Evolutionary conservation across 2,797 vertebrate species (phyloP).

Genomic region (Tragelaphus oryx): DNA sequence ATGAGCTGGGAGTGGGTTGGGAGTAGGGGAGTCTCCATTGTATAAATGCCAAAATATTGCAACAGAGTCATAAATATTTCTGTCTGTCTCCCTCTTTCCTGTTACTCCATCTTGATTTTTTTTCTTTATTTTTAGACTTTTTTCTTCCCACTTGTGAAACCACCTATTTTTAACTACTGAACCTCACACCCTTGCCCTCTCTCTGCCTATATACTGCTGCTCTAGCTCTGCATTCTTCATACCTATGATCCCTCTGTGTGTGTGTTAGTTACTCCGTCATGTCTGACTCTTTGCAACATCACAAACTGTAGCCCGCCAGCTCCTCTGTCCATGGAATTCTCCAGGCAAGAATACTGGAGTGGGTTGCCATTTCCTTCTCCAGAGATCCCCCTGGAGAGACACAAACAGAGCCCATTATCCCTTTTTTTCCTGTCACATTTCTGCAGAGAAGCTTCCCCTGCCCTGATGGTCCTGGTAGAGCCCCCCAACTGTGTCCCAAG

Average conservation of each 20-base stretch:
- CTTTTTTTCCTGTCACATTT: not conserved
- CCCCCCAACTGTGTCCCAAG: slow-evolving; percentile 26
- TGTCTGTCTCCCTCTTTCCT: not conserved
- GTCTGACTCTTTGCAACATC: not conserved
- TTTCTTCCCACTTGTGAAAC: not conserved
- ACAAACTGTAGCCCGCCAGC: not conserved
- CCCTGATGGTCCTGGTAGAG: not conserved
- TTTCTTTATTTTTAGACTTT: not conserved
- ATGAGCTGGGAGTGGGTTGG: not conserved
- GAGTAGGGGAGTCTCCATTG: not conserved
- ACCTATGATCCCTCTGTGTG: not conserved
- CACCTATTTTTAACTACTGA: not conserved
- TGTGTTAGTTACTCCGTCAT: not conserved
- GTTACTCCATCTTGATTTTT: not conserved
- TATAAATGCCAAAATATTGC: not conserved
- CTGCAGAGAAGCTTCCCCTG: not conserved
- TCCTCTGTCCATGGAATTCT: not conserved
- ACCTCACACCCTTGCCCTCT: not conserved
- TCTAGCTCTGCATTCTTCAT: not conserved
- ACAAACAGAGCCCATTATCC: not conserved
- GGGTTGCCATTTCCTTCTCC: not conserved
- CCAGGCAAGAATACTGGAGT: not conserved
- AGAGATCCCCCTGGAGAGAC: not conserved
- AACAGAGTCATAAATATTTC: not conserved
- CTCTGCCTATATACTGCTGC: rapidly evolving